These are phyloP conservation scores for Aphyosemion australe DNA, from an alignment of 2,113 vertebrate genomes.

Conservation along the genomic window DNA sequence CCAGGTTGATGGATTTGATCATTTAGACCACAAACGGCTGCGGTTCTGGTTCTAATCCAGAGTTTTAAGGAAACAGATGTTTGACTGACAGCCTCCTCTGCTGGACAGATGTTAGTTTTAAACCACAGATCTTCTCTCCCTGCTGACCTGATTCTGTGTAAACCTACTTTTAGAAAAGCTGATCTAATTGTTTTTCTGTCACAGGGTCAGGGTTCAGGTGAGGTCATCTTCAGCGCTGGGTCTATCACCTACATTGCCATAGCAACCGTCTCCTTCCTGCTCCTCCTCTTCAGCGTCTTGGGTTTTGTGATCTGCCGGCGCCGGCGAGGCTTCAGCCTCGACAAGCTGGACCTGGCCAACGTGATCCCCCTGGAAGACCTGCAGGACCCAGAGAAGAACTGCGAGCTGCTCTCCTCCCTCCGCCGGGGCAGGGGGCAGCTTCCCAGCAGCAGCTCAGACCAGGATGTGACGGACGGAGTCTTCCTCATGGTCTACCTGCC, in stretches of 20 bases:
- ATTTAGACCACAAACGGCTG: too few species aligned
- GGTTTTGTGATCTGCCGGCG: conserved; percentile 55
- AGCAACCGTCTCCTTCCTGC: conserved; percentile 53
- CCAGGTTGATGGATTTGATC: too few species aligned
- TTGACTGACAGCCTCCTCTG: conserved; percentile 3
- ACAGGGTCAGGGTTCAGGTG: conserved; percentile 55
- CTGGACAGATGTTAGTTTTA: conserved; percentile 12
- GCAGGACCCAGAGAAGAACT: conserved; percentile 69
- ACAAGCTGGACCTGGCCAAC: conserved; percentile 70
- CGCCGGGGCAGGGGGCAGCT: conserved; percentile 36
- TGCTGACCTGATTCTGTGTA: neutral
- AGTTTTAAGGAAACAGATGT: conserved; percentile 4
- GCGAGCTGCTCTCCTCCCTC: conserved; percentile 68
- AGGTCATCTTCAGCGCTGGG: conserved; percentile 28
- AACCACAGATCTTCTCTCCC: too few species aligned
- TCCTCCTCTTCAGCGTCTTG: conserved; percentile 50
- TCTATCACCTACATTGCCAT: conserved; percentile 43
- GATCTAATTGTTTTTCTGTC: neutral
- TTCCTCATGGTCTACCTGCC: conserved; percentile 80
- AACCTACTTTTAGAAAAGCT: neutral
- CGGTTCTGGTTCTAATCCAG: neutral
- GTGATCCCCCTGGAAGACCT: conserved; percentile 82
- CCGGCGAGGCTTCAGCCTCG: conserved; percentile 58
- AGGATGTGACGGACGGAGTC: conserved; percentile 65
- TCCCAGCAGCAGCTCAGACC: conserved; percentile 55